Base-by-base conservation (phyloP, 2,113 vertebrate genomes). In the Sapajus apella region DNA sequence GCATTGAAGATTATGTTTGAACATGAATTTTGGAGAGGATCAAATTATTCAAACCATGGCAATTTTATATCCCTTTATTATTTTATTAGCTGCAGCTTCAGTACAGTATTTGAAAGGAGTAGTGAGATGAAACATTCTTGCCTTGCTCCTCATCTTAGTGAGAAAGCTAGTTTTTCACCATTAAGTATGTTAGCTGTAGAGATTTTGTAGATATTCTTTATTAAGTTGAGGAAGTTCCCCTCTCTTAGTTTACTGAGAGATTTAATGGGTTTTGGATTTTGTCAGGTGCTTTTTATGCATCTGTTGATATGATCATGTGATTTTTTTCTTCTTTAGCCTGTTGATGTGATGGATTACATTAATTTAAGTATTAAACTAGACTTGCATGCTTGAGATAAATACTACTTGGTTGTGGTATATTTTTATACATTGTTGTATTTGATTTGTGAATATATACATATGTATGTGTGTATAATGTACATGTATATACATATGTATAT, bases 401-500 rank as follows among this genome's bases (percentile, higher is more conserved):
- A 27, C 32, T 20, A 40, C n/a, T 81, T 56, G 21, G 21, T 82
- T 20, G 21, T 58, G 7, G 52, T 82, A 4, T 76, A 76, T 76
- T 45, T 80, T 80, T 80, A 52, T 80, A 55, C 18, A 21, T n/a
- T 52, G 23, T 45, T 45, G 14, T 13, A 76, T 76, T 45, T 76
- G 73, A 76, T 82, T 82, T 58, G 21, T 25, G 23, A 82, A 58
- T 82, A 64, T 12, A 32, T 14, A 64, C 27, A 32, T 14, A 30
- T 30, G 30, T 64, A 13, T 30, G 25, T 30, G 27, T 64, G 27
- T 64, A 13, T 32, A 64, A 25, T 58, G 21, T 58, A 23, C 8
- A 6, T 64, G 2, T 64, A 2, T 30, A 27, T 30, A 30, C 30
- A 30, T 64, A 13, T 64, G 13, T 6, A 27, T 0, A 61, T 0